phyloP scores from a whole-genome alignment of 92 coral and sea anemone species.

The Meandrina meandrites region DNA sequence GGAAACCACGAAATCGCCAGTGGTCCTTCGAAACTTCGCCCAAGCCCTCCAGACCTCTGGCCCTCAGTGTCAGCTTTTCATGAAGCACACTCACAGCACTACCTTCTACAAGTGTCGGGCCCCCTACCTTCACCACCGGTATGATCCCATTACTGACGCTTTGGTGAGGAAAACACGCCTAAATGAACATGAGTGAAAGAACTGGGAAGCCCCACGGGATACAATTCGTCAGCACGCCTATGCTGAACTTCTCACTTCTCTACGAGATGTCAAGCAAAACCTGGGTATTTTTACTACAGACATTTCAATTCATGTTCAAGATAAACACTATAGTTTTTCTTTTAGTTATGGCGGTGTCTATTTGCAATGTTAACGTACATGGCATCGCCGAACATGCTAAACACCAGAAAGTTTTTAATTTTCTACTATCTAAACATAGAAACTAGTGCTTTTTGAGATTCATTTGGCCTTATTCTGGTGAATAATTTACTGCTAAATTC shows the following conservation, averaged over 20 bases:
- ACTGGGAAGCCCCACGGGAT: background rate
- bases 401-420: background rate
- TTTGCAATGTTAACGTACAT: background rate
- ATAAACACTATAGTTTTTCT: too few relatives aligned
- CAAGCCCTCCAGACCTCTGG: background rate
- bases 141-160: background rate
- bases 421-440: too few relatives aligned
- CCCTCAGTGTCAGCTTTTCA: background rate
- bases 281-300: accelerated
- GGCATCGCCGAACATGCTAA: background rate
- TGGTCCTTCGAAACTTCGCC: too few relatives aligned
- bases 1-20: too few relatives aligned
- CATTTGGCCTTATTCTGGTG: too few relatives aligned
- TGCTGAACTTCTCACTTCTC: background rate
- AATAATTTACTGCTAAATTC: too few relatives aligned
- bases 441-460: too few relatives aligned
- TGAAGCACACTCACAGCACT: background rate
- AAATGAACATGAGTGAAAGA: background rate
- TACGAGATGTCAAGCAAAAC: too few relatives aligned
- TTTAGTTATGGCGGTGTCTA: background rate
- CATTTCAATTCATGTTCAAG: background rate
- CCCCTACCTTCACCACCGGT: background rate
- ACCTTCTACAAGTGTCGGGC: background rate
- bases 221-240: background rate
- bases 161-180: too few relatives aligned